phyloP scores from a whole-genome alignment of 2,113 vertebrate genomes.

The Verasper variegatus region DNA sequence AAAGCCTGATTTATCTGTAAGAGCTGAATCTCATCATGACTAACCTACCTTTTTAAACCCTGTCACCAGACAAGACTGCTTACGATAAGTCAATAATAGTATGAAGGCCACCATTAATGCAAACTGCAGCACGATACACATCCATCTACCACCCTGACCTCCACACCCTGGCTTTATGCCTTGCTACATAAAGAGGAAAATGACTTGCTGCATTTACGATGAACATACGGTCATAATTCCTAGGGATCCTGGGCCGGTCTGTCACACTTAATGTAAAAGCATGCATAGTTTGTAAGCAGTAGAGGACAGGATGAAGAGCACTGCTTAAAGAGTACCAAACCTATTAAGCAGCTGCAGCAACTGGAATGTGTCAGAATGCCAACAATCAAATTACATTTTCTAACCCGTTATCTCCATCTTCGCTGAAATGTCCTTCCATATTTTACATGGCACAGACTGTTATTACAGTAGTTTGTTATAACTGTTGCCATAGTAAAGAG shows the following conservation, averaged over 20 bases:
- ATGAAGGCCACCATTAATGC: not conserved
- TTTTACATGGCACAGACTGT: not conserved
- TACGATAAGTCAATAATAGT: not conserved
- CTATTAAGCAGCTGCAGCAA: not conserved
- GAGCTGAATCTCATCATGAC: not conserved
- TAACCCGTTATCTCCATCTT: not conserved
- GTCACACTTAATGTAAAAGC: no score
- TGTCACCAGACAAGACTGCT: no score
- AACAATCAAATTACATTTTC: not conserved
- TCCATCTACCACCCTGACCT: not conserved
- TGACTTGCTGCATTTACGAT: no score
- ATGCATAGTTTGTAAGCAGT: not conserved
- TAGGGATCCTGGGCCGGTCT: no score
- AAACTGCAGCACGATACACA: no score
- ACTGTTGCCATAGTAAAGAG: not conserved
- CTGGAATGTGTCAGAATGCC: not conserved
- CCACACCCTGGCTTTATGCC: not conserved
- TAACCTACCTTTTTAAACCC: not conserved
- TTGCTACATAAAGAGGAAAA: not conserved
- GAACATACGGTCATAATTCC: not conserved
- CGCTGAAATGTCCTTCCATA: not conserved
- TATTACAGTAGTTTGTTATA: not conserved
- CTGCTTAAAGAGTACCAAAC: not conserved
- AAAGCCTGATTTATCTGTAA: not conserved
- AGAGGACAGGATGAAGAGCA: not conserved